phyloP scores from a whole-genome alignment of 2,797 vertebrate genomes.

The Echiichthys vipera region DNA sequence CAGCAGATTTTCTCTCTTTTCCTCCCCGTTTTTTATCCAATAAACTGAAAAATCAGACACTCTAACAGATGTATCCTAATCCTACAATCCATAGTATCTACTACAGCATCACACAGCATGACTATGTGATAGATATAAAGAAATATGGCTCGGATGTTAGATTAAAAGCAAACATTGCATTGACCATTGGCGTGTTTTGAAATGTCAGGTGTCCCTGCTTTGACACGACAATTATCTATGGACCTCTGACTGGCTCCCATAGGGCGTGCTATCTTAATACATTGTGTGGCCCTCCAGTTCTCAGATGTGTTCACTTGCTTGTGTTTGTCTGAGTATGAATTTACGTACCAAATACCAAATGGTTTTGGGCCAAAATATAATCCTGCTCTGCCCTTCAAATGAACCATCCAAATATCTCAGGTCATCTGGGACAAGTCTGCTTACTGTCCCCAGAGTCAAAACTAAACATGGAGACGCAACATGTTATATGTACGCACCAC shows the following conservation, averaged over 20 bases:
- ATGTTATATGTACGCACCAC: background rate
- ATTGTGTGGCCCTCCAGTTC: background rate
- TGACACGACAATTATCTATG: background rate
- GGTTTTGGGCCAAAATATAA: background rate
- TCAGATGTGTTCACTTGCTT: background rate
- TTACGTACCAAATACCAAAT: background rate
- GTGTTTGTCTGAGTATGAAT: background rate
- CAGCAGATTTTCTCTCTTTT: background rate
- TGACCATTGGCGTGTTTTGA: background rate
- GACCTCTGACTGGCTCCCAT: background rate
- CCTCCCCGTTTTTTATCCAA: background rate
- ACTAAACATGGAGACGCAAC: background rate
- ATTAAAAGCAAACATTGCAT: background rate
- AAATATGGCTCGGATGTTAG: background rate
- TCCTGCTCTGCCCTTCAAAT: background rate
- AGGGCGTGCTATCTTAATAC: background rate
- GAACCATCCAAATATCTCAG: background rate
- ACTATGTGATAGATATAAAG: background rate
- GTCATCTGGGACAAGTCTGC: background rate
- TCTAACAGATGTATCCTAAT: background rate
- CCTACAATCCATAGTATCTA: background rate
- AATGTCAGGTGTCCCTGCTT: background rate
- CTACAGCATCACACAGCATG: background rate
- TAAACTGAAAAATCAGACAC: background rate
- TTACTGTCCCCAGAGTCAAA: background rate